These are phyloP conservation scores for Thermophis baileyi DNA, from an alignment of 2,113 vertebrate species.

Conservation along the genomic window DNA sequence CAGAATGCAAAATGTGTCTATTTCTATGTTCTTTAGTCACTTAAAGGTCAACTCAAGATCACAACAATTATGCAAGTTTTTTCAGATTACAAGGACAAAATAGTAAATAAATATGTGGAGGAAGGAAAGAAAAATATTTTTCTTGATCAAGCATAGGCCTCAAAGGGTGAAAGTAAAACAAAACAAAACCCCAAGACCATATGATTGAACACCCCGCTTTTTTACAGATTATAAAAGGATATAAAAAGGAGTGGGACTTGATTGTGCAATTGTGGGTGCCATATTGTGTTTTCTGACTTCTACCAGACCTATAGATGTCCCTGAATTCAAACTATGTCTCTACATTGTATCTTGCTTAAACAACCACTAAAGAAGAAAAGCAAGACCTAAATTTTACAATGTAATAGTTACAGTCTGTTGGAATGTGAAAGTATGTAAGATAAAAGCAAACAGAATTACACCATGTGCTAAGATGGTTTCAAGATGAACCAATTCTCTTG, in stretches of 20 bases:
- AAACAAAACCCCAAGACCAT: not conserved
- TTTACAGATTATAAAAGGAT: not conserved
- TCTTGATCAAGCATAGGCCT: not conserved
- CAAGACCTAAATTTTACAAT: not conserved
- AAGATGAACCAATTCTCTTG: not conserved
- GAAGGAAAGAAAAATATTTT: not conserved
- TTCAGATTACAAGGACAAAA: not conserved
- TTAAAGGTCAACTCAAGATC: not conserved
- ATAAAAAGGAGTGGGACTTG: not conserved
- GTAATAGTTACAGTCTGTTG: not conserved
- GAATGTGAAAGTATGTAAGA: not conserved
- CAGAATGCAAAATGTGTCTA: not conserved
- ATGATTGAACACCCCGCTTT: not conserved
- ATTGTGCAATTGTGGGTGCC: not conserved
- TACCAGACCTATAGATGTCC: not conserved
- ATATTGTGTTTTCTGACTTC: not conserved
- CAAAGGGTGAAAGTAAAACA: not conserved
- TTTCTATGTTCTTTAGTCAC: not conserved
- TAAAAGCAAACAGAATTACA: not conserved
- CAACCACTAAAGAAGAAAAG: not conserved
- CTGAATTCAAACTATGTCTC: not conserved
- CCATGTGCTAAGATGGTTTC: not conserved
- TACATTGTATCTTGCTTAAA: not conserved
- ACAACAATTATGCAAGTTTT: not conserved
- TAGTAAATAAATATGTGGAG: not conserved